Percentiles rank a stretch among this genome's conserved stretches.
These are phyloP conservation scores for Phragmatobia fuliginosa DNA, from an alignment of 2,888 invertebrate species.

Conservation along the genomic window DNA sequence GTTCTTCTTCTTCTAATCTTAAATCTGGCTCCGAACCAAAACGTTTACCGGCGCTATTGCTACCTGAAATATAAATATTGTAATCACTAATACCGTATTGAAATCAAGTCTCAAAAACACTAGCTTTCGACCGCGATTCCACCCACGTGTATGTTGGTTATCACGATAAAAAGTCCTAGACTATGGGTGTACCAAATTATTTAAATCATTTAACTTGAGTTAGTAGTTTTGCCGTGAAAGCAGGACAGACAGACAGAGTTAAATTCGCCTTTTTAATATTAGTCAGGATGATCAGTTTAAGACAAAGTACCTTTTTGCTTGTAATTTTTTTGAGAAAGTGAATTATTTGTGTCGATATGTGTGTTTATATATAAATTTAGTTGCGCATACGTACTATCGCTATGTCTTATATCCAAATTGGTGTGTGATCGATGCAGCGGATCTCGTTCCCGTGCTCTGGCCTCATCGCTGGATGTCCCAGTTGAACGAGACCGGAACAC, in stretches of 20 bases:
- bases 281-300: neutral
- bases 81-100: too few species aligned
- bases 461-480: conserved; percentile 69
- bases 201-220: too few species aligned
- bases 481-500: conserved; percentile 81
- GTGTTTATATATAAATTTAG: neutral
- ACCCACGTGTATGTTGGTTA: too few species aligned
- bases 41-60: conserved; percentile 79
- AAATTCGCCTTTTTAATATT: too few species aligned
- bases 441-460: conserved; percentile 73
- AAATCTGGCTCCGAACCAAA: conserved; percentile 93
- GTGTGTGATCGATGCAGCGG: conserved; percentile 83
- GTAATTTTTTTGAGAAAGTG: neutral
- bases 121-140: too few species aligned
- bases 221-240: too few species aligned
- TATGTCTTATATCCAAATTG: conserved; percentile 76
- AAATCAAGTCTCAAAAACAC: neutral
- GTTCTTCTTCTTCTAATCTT: conserved; percentile 78
- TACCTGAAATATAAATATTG: conserved; percentile 57
- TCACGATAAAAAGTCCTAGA: too few species aligned
- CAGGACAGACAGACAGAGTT: too few species aligned
- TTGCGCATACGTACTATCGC: conserved; percentile 67
- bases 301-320: neutral
- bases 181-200: too few species aligned
- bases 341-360: neutral